These are phyloP conservation scores for Smittia sp. DNA, from an alignment of 2,888 invertebrate species.

Conservation along the genomic window DNA sequence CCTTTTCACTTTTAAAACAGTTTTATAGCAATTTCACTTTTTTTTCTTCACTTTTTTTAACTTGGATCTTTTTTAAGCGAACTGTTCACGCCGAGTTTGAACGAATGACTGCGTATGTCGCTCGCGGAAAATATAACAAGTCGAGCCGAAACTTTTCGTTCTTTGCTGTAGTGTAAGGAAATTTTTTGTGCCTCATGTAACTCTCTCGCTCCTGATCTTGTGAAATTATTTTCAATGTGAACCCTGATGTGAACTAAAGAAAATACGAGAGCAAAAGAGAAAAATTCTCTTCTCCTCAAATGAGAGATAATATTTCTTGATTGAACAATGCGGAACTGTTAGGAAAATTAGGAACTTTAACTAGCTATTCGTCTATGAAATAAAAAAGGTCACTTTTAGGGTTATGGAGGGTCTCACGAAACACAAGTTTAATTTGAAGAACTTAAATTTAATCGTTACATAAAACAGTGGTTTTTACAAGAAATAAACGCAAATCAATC, in stretches of 20 bases:
- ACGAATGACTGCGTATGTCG: not conserved
- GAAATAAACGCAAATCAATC: too few relatives aligned
- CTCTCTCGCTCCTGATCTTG: not conserved
- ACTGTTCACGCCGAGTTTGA: not conserved
- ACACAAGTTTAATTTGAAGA: not conserved
- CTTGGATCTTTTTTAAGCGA: too few relatives aligned
- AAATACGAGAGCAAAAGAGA: not conserved
- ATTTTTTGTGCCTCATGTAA: not conserved
- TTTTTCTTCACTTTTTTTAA: too few relatives aligned
- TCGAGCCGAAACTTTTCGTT: not conserved
- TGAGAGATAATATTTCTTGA: not conserved
- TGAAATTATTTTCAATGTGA: not conserved
- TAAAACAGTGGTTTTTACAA: too few relatives aligned
- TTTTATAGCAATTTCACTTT: too few relatives aligned
- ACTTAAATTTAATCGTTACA: too few relatives aligned
- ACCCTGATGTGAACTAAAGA: too few relatives aligned
- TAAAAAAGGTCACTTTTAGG: too few relatives aligned
- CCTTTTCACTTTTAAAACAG: too few relatives aligned
- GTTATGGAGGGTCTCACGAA: not conserved
- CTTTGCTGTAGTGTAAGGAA: not conserved
- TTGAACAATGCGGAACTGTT: not conserved
- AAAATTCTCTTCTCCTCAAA: not conserved
- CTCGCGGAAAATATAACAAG: not conserved
- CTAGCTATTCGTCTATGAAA: not conserved
- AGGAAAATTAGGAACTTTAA: not conserved